Percentiles rank a stretch among this genome's conserved stretches.
Evolutionary conservation across 37 sponge, comb jelly and placozoan species (phyloP).

Genomic region (Petrosia ficiformis): DNA sequence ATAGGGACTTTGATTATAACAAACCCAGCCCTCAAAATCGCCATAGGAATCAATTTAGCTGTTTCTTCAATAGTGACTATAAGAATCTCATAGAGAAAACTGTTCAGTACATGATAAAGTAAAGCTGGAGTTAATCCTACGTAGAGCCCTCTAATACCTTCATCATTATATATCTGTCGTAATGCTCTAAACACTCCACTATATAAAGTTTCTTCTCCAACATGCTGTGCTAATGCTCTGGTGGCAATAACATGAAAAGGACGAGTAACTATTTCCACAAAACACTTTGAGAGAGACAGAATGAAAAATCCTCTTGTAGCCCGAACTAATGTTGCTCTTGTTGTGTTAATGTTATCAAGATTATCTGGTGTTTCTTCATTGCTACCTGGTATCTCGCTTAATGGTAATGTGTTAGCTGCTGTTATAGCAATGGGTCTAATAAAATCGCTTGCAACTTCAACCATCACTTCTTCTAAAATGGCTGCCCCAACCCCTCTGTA

Average conservation of each 20-base stretch:
- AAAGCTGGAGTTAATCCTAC: conserved; percentile 46
- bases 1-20: conserved; percentile 12
- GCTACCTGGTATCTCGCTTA: neutral
- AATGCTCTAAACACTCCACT: conserved; percentile 5
- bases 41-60: neutral
- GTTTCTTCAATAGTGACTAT: neutral
- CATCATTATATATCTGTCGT: conserved; percentile 31
- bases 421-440: neutral
- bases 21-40: neutral
- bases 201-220: conserved; percentile 50
- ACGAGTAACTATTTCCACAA: conserved; percentile 15
- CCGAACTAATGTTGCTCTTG: conserved; percentile 15
- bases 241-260: conserved; percentile 49
- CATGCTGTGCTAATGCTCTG: conserved; percentile 52
- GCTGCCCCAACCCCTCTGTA: conserved; percentile 29
- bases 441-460: neutral
- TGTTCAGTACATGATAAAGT: conserved; percentile 2
- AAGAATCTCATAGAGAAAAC: conserved; percentile 6
- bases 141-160: conserved; percentile 57
- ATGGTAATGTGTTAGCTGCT: conserved; percentile 9
- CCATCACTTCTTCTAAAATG: neutral
- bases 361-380: conserved; percentile 47
- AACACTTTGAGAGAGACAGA: neutral
- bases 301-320: conserved; percentile 9
- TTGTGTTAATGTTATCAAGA: conserved; percentile 25